phyloP scores from a whole-genome alignment of 30 jellyfish, hydroid and myxozoan species.

The Hydractinia symbiolongicarpus region DNA sequence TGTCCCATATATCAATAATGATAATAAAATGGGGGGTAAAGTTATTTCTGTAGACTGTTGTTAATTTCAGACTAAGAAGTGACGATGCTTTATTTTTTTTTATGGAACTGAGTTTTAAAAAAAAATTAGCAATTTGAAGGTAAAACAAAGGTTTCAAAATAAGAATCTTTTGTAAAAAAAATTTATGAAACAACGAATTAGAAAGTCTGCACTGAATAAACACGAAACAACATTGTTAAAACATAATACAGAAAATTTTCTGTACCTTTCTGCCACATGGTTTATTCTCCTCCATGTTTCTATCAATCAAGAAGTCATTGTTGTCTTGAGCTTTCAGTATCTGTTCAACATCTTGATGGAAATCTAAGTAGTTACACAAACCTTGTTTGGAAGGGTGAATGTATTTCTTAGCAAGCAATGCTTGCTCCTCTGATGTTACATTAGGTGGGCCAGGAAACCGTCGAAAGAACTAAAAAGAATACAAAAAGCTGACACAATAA shows the following conservation, averaged over 20 bases:
- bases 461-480: conserved; percentile 61
- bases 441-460: conserved; percentile 97
- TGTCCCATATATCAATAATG: no score
- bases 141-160: no score
- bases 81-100: no score
- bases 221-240: no score
- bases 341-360: conserved; percentile 71
- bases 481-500: neutral
- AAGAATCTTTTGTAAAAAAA: no score
- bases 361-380: conserved; percentile 68
- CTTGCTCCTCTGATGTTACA: conserved; percentile 56
- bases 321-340: conserved; percentile 20
- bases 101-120: no score
- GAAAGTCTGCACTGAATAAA: no score
- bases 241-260: neutral
- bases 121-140: no score
- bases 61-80: no score
- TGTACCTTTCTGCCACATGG: neutral
- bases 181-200: no score
- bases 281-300: neutral
- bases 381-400: conserved; percentile 58
- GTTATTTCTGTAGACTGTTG: no score
- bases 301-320: neutral
- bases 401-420: conserved; percentile 63
- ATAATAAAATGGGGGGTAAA: no score